Evolutionary conservation across 2,113 vertebrate genomes (phyloP).

Genomic region (Genyomyrus donnyi): DNA sequence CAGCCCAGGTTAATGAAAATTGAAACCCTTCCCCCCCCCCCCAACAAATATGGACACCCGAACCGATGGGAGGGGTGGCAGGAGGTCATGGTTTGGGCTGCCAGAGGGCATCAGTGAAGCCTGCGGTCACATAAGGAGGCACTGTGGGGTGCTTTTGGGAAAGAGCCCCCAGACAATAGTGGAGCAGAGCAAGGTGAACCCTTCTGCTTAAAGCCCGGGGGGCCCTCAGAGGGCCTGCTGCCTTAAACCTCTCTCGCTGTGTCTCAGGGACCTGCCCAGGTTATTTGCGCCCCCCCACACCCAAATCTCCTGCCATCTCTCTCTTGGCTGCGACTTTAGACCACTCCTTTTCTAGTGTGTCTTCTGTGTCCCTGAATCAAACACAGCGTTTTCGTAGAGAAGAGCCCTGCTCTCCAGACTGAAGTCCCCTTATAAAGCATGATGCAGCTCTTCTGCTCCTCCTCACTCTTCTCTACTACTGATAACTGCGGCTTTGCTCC

Average conservation of each 20-base stretch:
- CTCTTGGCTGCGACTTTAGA: not conserved
- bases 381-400: slow-evolving; percentile 29
- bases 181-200: not conserved
- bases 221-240: not conserved
- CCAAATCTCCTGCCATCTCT: not conserved
- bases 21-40: slow-evolving; percentile 20
- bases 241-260: not conserved
- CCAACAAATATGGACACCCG: slow-evolving; percentile 27
- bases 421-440: slow-evolving; percentile 40
- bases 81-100: not conserved
- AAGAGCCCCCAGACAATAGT: not conserved
- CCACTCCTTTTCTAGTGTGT: slow-evolving; percentile 5
- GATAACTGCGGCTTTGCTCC: not conserved
- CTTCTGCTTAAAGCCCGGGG: not conserved
- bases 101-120: not conserved
- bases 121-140: not conserved
- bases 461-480: not conserved
- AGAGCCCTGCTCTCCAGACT: slow-evolving; percentile 41
- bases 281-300: not conserved
- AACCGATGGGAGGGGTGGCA: not conserved
- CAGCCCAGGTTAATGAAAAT: slow-evolving; percentile 31
- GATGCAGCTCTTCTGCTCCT: not conserved
- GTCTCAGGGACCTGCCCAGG: not conserved
- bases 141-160: not conserved
- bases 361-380: slow-evolving; percentile 14